phyloP scores from a whole-genome alignment of 2,113 vertebrate species.

The Corythornis madagascariensis region DNA sequence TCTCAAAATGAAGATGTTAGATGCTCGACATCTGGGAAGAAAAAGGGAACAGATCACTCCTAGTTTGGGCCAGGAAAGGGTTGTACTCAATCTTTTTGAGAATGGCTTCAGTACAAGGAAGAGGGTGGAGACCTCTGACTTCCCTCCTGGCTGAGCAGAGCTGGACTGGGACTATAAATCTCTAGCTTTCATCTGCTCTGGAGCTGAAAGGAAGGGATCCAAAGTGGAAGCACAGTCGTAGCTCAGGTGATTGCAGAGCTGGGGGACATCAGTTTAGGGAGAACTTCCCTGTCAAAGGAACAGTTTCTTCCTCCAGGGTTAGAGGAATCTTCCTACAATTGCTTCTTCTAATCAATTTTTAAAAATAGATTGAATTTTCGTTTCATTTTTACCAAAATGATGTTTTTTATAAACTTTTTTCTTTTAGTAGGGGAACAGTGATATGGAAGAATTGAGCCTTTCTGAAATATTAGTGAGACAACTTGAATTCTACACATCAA shows the following conservation, averaged over 20 bases:
- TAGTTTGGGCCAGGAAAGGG: neutral
- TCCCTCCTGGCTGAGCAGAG: neutral
- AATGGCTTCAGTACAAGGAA: constrained; percentile 13
- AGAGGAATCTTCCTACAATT: too few relatives aligned
- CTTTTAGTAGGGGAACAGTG: neutral
- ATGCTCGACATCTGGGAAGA: neutral
- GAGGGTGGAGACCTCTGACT: constrained; percentile 10
- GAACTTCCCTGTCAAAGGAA: accelerated
- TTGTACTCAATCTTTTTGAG: constrained; percentile 22
- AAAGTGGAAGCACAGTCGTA: neutral
- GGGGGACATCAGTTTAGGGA: neutral
- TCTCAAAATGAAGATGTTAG: neutral
- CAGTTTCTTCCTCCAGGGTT: too few relatives aligned
- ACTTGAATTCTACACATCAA: neutral
- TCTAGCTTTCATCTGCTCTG: neutral
- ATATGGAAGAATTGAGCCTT: neutral
- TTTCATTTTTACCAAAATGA: neutral
- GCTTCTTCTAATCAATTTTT: neutral
- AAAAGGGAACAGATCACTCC: neutral
- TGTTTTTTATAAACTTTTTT: neutral
- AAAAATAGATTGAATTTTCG: neutral
- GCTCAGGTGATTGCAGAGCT: neutral
- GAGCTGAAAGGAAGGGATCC: neutral
- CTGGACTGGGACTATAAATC: neutral
- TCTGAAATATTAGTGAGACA: neutral